Percentiles rank a stretch among this genome's conserved stretches.
Evolutionary conservation across 2,113 vertebrate species (phyloP).

Genomic region (Jacana jacana): DNA sequence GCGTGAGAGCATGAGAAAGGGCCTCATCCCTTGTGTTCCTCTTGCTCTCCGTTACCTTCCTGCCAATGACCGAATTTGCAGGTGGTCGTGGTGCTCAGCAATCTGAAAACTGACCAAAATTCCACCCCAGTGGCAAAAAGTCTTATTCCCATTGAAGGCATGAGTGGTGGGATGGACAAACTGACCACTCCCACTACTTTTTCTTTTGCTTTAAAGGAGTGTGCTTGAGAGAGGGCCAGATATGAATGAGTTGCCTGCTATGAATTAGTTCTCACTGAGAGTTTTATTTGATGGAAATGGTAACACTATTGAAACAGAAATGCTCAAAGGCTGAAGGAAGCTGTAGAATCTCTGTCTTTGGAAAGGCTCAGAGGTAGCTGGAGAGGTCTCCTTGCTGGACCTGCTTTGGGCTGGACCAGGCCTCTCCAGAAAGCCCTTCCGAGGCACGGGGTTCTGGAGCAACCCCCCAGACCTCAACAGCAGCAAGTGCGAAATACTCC

Average conservation of each 20-base stretch:
- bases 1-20: not conserved
- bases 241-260: no score
- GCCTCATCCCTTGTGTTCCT: not conserved
- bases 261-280: not conserved
- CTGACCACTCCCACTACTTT: not conserved
- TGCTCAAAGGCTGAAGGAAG: not conserved
- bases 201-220: not conserved
- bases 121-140: not conserved
- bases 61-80: not conserved
- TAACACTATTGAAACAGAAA: not conserved
- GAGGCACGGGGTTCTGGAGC: not conserved
- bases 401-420: not conserved
- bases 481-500: not conserved
- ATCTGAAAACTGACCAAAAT: not conserved
- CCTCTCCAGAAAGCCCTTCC: not conserved
- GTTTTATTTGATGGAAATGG: not conserved
- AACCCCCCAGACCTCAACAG: not conserved
- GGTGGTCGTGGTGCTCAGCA: not conserved
- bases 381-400: not conserved
- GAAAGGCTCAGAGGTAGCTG: not conserved
- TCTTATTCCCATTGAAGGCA: accelerated
- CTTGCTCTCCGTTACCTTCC: not conserved
- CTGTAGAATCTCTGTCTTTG: not conserved
- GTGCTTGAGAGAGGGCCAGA: not conserved
- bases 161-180: not conserved